Conservation (phyloP, 2,888 invertebrate species). For the Napeogenes sylphis region DNA sequence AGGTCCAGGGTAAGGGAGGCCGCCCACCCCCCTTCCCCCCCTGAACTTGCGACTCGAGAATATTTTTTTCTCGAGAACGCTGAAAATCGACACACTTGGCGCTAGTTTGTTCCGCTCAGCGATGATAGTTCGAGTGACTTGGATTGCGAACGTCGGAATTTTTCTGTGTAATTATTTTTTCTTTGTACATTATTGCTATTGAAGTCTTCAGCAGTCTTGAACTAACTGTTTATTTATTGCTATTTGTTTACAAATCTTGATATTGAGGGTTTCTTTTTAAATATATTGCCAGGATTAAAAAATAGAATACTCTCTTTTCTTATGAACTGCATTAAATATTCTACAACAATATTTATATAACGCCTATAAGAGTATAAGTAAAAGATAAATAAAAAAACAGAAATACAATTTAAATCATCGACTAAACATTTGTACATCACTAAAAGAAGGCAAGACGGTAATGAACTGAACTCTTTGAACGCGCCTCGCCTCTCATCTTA, state of each 20-base stretch:
- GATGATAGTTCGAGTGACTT: constrained; percentile 74
- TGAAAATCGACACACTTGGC: constrained; percentile 77
- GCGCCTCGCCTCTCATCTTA: constrained; percentile 37
- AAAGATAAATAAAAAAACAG: no score
- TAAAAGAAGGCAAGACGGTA: constrained; percentile 60
- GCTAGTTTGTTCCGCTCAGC: constrained; percentile 69
- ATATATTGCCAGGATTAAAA: no score
- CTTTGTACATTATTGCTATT: constrained; percentile 30
- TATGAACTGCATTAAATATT: no score
- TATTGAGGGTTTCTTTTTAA: not conserved
- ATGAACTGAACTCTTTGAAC: constrained; percentile 69
- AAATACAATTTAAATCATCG: constrained; percentile 15
- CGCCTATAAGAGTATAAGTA: no score
- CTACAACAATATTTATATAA: no score
- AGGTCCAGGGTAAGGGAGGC: constrained; percentile 59
- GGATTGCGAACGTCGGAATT: constrained; percentile 47
- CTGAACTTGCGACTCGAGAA: constrained; percentile 74
- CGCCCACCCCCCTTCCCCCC: constrained; percentile 45
- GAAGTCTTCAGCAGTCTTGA: constrained; percentile 24
- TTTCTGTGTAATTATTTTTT: constrained; percentile 48
- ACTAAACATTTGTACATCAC: constrained; percentile 30
- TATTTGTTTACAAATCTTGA: constrained; percentile 18
- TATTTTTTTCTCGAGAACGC: constrained; percentile 73
- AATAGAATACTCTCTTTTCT: no score
- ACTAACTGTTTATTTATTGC: constrained; percentile 11